Conservation (phyloP, 2,888 invertebrate genomes). For the Carterocephalus palaemon region DNA sequence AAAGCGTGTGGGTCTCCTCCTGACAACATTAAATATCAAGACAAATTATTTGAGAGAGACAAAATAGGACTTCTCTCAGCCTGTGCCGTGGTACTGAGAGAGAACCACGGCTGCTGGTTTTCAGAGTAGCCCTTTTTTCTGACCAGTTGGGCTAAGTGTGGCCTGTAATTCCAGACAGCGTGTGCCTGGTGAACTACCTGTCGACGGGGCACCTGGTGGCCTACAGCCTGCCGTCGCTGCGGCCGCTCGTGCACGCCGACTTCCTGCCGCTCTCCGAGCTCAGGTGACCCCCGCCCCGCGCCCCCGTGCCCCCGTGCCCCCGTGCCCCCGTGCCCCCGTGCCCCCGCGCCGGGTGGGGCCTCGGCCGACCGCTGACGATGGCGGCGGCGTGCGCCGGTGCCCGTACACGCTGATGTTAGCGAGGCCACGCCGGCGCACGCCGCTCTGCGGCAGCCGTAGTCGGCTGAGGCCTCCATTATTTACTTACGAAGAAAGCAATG, state of each 20-base stretch:
- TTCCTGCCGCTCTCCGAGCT: conserved; percentile 96
- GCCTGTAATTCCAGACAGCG: conserved; percentile 93
- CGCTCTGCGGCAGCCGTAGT: conserved; percentile 1
- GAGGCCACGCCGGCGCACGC: neutral
- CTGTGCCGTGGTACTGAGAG: too few relatives aligned
- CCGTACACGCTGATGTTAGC: neutral
- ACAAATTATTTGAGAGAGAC: too few relatives aligned
- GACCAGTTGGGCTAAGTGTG: too few relatives aligned
- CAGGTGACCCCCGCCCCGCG: conserved; percentile 81
- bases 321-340: neutral
- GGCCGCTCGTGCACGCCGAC: conserved; percentile 94
- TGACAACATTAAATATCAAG: too few relatives aligned
- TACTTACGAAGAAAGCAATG: conserved; percentile 2
- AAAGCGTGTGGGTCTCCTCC: too few relatives aligned
- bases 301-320: neutral
- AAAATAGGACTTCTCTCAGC: too few relatives aligned
- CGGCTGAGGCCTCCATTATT: neutral
- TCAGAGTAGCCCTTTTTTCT: too few relatives aligned
- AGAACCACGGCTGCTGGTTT: too few relatives aligned
- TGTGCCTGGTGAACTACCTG: conserved; percentile 95
- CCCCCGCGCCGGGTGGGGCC: neutral
- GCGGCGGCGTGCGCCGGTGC: neutral
- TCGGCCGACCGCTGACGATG: neutral
- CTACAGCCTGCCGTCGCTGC: conserved; percentile 96
- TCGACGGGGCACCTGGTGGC: conserved; percentile 96